A percentile compares a stretch with the other conserved stretches of the same genome.
These are phyloP conservation scores for Lamprotornis superbus DNA, from an alignment of 2,113 vertebrate species.

Conservation along the genomic window DNA sequence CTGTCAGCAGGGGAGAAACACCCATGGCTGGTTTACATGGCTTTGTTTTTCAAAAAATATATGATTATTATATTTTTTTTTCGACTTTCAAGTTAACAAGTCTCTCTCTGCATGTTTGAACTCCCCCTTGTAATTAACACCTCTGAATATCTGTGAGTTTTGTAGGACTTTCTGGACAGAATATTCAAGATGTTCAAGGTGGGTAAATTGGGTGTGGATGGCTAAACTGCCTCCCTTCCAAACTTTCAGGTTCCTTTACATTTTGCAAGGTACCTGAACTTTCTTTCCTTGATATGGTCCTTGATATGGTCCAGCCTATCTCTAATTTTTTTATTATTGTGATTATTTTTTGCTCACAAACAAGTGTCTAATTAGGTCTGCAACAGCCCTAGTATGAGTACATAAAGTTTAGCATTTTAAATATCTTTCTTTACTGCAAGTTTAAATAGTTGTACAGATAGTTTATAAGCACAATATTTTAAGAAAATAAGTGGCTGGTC, in stretches of 20 bases:
- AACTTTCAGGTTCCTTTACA: slow-evolving; percentile 37
- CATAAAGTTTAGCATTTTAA: slow-evolving; percentile 78
- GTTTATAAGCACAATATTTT: slow-evolving; percentile 91
- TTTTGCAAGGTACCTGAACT: slow-evolving; percentile 51
- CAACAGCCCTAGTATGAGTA: slow-evolving; percentile 77
- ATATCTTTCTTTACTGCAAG: slow-evolving; percentile 83
- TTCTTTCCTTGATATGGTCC: slow-evolving; percentile 69
- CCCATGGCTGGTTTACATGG: not conserved
- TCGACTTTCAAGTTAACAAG: slow-evolving; percentile 44
- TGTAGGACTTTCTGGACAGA: slow-evolving; percentile 40
- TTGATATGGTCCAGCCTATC: slow-evolving; percentile 76
- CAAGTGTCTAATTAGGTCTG: slow-evolving; percentile 77
- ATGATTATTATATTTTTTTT: not conserved
- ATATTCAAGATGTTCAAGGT: slow-evolving; percentile 22
- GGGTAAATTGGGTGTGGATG: slow-evolving; percentile 14
- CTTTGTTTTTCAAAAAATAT: not conserved
- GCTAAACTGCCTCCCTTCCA: slow-evolving; percentile 36
- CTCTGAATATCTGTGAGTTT: slow-evolving; percentile 59
- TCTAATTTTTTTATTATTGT: slow-evolving; percentile 76
- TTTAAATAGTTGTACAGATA: slow-evolving; percentile 87
- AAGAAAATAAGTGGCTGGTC: slow-evolving; percentile 81
- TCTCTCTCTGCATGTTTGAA: slow-evolving; percentile 50
- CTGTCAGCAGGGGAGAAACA: not conserved
- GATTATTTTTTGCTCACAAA: slow-evolving; percentile 71
- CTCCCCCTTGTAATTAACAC: slow-evolving; percentile 44